Conservation (phyloP, 2,113 vertebrate genomes). For the Psammodynastes pulverulentus region DNA sequence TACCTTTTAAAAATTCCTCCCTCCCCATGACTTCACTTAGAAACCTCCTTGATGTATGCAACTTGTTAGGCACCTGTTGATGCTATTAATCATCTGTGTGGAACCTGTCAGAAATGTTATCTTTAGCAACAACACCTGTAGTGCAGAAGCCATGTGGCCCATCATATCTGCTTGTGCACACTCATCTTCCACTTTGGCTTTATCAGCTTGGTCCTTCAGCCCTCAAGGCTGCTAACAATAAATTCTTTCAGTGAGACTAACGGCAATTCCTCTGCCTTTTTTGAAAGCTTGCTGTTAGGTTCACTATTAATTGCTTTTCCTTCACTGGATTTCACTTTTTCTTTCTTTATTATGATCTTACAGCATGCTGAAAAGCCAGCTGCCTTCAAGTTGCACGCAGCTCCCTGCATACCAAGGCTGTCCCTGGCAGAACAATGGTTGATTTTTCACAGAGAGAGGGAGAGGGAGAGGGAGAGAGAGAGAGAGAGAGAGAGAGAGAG, state of each 20-base stretch:
- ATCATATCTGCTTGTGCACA: not conserved
- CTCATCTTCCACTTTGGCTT: not conserved
- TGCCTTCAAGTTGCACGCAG: not conserved
- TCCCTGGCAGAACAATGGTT: not conserved
- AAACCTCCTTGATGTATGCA: not conserved
- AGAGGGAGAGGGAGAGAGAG: no score
- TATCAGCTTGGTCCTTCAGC: no score
- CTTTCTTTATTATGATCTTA: not conserved
- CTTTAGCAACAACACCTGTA: not conserved
- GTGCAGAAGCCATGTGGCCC: not conserved
- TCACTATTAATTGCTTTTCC: not conserved
- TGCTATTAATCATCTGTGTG: rapidly evolving
- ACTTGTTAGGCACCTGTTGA: not conserved
- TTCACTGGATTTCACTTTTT: not conserved
- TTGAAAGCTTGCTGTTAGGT: not conserved
- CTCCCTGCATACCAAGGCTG: not conserved
- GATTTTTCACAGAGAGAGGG: not conserved
- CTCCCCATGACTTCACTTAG: not conserved
- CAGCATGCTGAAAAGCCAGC: not conserved
- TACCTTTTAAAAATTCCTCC: not conserved
- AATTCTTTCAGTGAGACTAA: not conserved
- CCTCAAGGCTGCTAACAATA: not conserved
- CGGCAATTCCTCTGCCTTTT: not conserved
- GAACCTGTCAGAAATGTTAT: not conserved
- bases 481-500: no score